These are phyloP conservation scores for Ectropis crepuscularia DNA, from an alignment of 2,888 invertebrate species.

Conservation along the genomic window DNA sequence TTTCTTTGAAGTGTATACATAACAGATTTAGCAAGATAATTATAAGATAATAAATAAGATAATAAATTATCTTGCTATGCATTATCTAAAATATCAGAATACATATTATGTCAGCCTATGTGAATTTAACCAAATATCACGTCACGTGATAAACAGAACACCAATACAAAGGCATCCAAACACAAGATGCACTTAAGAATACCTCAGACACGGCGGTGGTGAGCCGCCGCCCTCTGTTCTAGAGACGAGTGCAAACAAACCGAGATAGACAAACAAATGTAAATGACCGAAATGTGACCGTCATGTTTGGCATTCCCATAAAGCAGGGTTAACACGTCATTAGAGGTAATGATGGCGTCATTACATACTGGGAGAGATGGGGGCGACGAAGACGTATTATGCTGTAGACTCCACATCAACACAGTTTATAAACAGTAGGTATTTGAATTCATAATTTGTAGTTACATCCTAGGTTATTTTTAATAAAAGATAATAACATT, in stretches of 20 bases:
- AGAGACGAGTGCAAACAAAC: slow-evolving; percentile 80
- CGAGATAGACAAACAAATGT: slow-evolving; percentile 83
- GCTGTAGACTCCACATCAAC: slow-evolving; percentile 1
- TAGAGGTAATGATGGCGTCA: slow-evolving; percentile 84
- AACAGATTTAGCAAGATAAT: too few species aligned
- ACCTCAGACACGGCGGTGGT: slow-evolving; percentile 73
- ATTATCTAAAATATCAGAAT: too few species aligned
- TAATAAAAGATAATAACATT: too few species aligned
- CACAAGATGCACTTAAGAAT: slow-evolving; percentile 70
- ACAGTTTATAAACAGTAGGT: neutral
- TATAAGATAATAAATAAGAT: too few species aligned
- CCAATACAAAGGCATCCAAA: slow-evolving; percentile 65
- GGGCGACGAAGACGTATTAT: neutral
- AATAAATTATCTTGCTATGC: too few species aligned
- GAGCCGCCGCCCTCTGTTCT: slow-evolving; percentile 83
- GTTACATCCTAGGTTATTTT: too few species aligned
- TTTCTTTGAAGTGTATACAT: too few species aligned
- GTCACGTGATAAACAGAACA: slow-evolving; percentile 34
- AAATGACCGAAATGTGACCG: slow-evolving; percentile 84
- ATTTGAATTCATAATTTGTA: too few species aligned
- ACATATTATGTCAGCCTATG: neutral
- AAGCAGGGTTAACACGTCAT: slow-evolving; percentile 84
- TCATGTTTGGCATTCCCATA: slow-evolving; percentile 85
- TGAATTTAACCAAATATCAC: slow-evolving; percentile 12
- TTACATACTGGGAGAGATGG: slow-evolving; percentile 70